Base-by-base conservation (phyloP, 92 coral and sea anemone genomes). In the Phymanthus crucifer region DNA sequence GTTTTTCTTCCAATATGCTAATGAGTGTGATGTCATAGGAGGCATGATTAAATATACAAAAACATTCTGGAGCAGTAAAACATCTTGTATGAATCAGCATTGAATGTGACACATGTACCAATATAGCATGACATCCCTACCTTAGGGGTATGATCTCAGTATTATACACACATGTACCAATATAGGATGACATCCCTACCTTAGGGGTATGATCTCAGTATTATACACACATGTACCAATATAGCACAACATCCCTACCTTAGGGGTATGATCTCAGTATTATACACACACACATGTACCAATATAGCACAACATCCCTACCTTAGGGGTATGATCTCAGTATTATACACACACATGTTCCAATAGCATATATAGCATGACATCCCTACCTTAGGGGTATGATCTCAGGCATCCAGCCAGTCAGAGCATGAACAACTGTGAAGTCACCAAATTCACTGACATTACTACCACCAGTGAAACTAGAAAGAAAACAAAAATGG, bases 391-490 rank as follows among this genome's bases (percentile, higher is more conserved):
- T 90, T 11, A 95, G 84, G 40, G 99, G 99, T 32, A 95, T 90
- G 61, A 95, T 79, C 46, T 95, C 99, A 16, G 99, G 99, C 32
- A 95, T 45, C 99, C 99, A 95, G 32, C 99, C 97, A 58, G 99
- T 95, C 11, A 95, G 69, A 35, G 93, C 91, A 74, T 95, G 99
- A 43, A 95, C 91, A 19, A 93, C 94, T 78, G 95, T 93, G 57
- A 93, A 95, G 73, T 95, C 99, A 27, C 99, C 99, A 93, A 95
- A 93, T 85, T 95, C 99, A 80, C 99, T 78, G 1, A 94, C 86
- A 66, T 78, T 86, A 72, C 82, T 84, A 17, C 99, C 99, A 68
- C 99, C 97, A 40, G 93, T 86, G 70, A 86, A 93, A 75, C 99
- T 95, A 56, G 16, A 72, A 27, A 71, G 18, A 72, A 32, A 73